Evolutionary conservation across 2,888 invertebrate species (phyloP).

Genomic region (Eupeodes latifasciatus): DNA sequence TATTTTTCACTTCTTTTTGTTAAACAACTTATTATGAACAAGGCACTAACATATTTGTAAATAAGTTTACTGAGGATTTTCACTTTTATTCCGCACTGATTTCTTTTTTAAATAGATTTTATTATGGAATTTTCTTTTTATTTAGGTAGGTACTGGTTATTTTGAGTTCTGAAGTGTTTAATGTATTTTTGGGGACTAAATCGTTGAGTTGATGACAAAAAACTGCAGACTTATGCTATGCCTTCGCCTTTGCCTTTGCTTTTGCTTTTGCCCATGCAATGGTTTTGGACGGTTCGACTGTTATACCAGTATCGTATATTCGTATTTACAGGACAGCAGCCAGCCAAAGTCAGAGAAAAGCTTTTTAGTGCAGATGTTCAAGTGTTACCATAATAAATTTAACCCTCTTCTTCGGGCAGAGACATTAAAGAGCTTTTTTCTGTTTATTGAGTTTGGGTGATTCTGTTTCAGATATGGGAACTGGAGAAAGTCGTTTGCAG

Average conservation of each 20-base stretch:
- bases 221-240: constrained; percentile 56
- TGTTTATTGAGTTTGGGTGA: neutral
- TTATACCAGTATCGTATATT: too few species aligned
- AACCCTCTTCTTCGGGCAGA: constrained; percentile 50
- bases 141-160: neutral
- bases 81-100: constrained; percentile 18
- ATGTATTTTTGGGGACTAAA: constrained; percentile 47
- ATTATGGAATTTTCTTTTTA: neutral
- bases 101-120: constrained; percentile 19
- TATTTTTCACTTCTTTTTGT: neutral
- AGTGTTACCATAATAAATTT: constrained; percentile 48
- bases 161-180: constrained; percentile 38
- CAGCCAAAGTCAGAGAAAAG: constrained; percentile 10
- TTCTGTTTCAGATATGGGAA: neutral
- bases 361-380: constrained; percentile 74
- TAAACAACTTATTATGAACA: constrained; percentile 17
- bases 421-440: constrained; percentile 54
- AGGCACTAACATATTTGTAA: constrained; percentile 61
- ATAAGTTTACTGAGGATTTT: constrained; percentile 39
- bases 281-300: neutral
- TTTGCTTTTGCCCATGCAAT: constrained; percentile 27
- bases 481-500: constrained; percentile 7
- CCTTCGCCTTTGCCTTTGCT: neutral
- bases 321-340: too few species aligned
- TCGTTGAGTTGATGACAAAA: constrained; percentile 25